Evolutionary conservation across 2,113 vertebrate species (phyloP).

Genomic region (Anthoscopus minutus): DNA sequence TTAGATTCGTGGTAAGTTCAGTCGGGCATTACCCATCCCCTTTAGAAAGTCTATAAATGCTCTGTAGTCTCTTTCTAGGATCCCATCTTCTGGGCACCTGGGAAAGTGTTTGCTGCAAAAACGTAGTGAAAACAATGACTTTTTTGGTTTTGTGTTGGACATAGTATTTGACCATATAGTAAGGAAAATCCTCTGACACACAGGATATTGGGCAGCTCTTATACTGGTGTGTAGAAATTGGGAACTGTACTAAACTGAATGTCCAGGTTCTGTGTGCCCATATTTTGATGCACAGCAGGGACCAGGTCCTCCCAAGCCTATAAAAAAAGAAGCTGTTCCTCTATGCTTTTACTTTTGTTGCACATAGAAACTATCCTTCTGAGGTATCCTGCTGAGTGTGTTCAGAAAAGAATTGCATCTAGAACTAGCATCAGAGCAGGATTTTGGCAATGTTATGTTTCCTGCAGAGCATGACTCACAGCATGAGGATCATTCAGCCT

Average conservation of each 20-base stretch:
- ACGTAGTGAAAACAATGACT: not conserved
- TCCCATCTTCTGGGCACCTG: not conserved
- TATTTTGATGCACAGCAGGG: not conserved
- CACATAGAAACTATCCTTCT: not conserved
- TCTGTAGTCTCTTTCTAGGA: not conserved
- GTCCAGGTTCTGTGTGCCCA: rapidly evolving
- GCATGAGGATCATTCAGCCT: not conserved
- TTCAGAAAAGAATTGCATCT: not conserved
- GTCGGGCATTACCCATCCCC: too few species aligned
- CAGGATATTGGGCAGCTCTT: not conserved
- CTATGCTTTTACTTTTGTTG: not conserved
- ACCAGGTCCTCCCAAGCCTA: rapidly evolving
- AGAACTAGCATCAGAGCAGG: not conserved
- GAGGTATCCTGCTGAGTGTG: not conserved
- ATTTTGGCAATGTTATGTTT: not conserved
- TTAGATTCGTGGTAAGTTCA: not conserved
- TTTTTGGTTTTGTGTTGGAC: not conserved
- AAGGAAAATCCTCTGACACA: not conserved
- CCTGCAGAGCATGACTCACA: not conserved
- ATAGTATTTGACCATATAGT: not conserved
- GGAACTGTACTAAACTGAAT: not conserved
- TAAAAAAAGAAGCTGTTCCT: not conserved
- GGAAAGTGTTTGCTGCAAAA: not conserved
- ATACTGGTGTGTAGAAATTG: not conserved
- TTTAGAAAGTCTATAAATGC: not conserved